phyloP scores from a whole-genome alignment of 2,113 vertebrate genomes.

The Dissostichus mawsoni region DNA sequence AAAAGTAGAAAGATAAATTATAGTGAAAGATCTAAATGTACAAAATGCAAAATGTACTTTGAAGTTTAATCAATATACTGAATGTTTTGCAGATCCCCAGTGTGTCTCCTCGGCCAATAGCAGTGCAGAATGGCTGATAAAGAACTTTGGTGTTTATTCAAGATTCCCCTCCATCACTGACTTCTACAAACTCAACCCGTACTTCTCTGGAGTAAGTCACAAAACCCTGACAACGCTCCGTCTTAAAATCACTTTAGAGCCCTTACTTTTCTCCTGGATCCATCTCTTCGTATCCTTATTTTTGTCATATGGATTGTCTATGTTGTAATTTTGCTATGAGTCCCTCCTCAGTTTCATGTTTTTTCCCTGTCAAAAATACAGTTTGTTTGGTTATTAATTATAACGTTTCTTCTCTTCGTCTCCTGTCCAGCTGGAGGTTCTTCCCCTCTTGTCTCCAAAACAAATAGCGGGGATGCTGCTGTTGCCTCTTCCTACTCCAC shows the following conservation, averaged over 20 bases:
- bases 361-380: no score
- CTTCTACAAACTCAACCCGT: conserved; percentile 66
- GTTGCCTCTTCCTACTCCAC: conserved; percentile 55
- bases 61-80: no score
- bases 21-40: no score
- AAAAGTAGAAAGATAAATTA: no score
- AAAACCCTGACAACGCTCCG: no score
- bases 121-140: conserved; percentile 62
- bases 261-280: no score
- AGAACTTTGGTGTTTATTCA: conserved; percentile 72
- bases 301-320: no score
- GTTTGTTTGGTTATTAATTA: no score
- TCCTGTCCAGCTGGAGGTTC: conserved; percentile 62
- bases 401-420: background rate
- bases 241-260: no score
- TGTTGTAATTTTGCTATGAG: no score
- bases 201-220: conserved; percentile 71
- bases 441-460: conserved; percentile 60
- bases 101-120: conserved; percentile 61
- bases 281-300: no score
- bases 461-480: conserved; percentile 75
- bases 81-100: conserved; percentile 51
- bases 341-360: no score
- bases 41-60: background rate
- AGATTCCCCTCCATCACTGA: conserved; percentile 52